phyloP scores from a whole-genome alignment of 2,797 vertebrate species.

The Neosilurus hyrtlii region DNA sequence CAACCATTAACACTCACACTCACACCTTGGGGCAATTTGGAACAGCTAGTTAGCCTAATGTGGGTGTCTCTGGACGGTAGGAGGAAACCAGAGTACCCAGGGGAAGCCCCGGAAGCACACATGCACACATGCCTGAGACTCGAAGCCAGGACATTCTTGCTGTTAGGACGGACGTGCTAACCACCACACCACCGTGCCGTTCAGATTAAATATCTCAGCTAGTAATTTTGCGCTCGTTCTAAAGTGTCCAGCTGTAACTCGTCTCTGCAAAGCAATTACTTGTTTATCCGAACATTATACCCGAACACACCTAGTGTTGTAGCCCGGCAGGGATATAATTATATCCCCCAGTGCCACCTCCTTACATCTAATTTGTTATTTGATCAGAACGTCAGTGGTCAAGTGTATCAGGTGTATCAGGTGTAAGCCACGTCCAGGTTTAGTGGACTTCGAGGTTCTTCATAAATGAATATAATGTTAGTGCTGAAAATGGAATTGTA shows the following conservation, averaged over 20 bases:
- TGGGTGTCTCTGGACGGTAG: no score
- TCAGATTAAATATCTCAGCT: background rate
- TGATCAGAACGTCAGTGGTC: conserved; percentile 26
- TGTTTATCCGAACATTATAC: conserved; percentile 5
- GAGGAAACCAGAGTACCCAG: no score
- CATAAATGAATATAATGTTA: conserved; percentile 12
- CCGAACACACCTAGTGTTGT: conserved; percentile 8
- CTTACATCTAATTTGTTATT: conserved; percentile 36
- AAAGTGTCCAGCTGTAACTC: background rate
- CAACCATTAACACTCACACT: no score
- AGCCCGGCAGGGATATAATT: conserved; percentile 16
- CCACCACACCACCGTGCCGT: no score
- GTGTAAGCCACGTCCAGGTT: conserved; percentile 22
- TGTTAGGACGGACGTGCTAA: no score
- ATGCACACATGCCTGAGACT: no score
- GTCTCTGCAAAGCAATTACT: background rate
- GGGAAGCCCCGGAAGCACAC: no score
- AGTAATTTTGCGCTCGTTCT: background rate
- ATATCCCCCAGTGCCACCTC: conserved; percentile 7
- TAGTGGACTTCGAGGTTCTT: conserved; percentile 15
- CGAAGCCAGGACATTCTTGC: no score
- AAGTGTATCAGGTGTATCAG: conserved; percentile 38
- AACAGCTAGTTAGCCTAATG: no score
- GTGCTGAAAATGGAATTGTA: background rate
- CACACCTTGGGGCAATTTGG: no score